Evolutionary conservation across 2,113 vertebrate species (phyloP), one percentile per base, ranked within the genome.

Genomic region (Sisor rabdophorus): DNA sequence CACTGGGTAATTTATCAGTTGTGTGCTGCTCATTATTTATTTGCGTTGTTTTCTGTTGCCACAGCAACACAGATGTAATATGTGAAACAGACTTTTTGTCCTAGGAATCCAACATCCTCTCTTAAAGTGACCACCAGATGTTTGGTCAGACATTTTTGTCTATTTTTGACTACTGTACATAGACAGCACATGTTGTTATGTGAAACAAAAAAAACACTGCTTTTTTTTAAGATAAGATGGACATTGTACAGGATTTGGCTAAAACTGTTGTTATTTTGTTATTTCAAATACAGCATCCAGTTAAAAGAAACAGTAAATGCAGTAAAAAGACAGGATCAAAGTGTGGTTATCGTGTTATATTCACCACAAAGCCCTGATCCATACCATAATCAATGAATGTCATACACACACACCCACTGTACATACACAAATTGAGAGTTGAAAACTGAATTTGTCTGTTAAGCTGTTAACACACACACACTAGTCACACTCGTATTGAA

Each of bases 401-500:
- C 19, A 54, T 36, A 76, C 28, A 65, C 70, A 73, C 17, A 50
- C 48, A 63, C 50, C 58, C 30, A 40, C n/a, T 65, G 32, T n/a
- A 53, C 30, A 52, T 8, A 44, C 68, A 17, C 32, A 32, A 54
- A 53, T 4, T 16, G 28, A 10, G 3, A 48, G 24, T 24, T 70
- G 28, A 70, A 70, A 16, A 60, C 54, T 40, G 10, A 17, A 40
- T 58, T 52, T 70, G 8, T 56, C 68, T 10, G 60, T 56, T 22
- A 15, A 64, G 53, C 40, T 54, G 52, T 59, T 68, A 28, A 32
- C 44, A 69, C 52, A 32, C 44, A 69, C 52, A 58, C 64, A 19
- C n/a, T 64, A 24, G 28, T 76, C 24, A 60, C 28, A 73, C 58
- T 44, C 11, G 63, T 58, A 60, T 70, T 65, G 56, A 22, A 28